Percentiles rank a stretch among this genome's conserved stretches.
These are phyloP conservation scores for Uria aalge DNA, from an alignment of 2,113 vertebrate genomes.

Conservation along the genomic window DNA sequence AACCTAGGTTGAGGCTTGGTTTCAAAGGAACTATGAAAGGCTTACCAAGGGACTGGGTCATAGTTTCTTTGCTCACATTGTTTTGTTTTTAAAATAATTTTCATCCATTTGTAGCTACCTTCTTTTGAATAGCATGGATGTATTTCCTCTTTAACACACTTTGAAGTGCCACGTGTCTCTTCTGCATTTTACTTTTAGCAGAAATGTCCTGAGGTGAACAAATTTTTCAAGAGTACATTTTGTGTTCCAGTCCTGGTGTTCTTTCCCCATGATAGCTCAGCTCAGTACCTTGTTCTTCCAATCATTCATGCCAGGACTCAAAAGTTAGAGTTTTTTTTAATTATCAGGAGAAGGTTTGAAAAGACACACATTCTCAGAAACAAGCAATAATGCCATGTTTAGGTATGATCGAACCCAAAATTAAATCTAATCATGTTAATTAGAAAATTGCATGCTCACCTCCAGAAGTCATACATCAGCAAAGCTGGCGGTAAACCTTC, in stretches of 20 bases:
- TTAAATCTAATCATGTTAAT: not conserved
- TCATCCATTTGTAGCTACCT: not conserved
- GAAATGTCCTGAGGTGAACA: not conserved
- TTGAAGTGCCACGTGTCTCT: not conserved
- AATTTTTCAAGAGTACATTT: not conserved
- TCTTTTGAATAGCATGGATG: not conserved
- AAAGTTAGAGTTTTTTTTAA: not conserved
- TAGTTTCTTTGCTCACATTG: not conserved
- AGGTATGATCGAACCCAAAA: not conserved
- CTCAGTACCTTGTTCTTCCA: not conserved
- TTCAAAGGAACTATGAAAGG: not conserved
- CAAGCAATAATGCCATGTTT: not conserved
- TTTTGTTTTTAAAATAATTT: not conserved
- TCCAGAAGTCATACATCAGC: not conserved
- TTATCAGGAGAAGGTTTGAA: not conserved
- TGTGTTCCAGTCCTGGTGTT: not conserved
- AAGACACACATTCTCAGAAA: not conserved
- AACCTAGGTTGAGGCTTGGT: not conserved
- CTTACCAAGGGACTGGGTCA: not conserved
- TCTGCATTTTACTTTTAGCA: not conserved
- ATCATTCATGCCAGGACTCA: not conserved
- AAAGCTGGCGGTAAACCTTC: not conserved
- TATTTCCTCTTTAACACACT: not conserved
- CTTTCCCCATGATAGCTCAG: not conserved
- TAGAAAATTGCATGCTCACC: not conserved